These are phyloP conservation scores for Anguilla obscura DNA, from an alignment of 2,797 vertebrate species.

Conservation along the genomic window DNA sequence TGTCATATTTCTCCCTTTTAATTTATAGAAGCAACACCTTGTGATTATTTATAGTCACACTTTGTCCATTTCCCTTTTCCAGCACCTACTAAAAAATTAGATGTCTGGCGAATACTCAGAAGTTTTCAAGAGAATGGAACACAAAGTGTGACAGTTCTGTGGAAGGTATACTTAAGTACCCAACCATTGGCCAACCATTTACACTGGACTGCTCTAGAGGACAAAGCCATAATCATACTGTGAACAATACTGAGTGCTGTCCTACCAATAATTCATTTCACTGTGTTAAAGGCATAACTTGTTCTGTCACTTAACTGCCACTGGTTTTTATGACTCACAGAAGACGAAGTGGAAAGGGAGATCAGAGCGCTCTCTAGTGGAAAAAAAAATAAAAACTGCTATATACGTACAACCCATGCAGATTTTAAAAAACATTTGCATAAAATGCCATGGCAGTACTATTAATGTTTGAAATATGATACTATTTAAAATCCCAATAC, in stretches of 20 bases:
- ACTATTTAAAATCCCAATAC: background rate
- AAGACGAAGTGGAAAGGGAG: background rate
- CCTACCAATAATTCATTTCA: background rate
- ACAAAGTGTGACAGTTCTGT: constrained; percentile 71
- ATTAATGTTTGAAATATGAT: background rate
- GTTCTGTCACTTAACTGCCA: background rate
- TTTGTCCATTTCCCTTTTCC: constrained; percentile 7
- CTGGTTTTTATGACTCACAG: background rate
- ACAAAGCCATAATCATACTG: background rate
- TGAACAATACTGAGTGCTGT: background rate
- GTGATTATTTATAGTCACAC: background rate
- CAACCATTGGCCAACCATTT: background rate
- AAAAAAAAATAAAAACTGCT: background rate
- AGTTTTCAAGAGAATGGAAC: constrained; percentile 16
- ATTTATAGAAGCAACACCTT: background rate
- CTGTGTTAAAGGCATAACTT: background rate
- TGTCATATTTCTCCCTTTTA: background rate
- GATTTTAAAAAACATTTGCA: background rate
- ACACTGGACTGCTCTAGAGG: background rate
- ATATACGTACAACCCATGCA: background rate
- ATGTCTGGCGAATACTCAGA: constrained; percentile 72
- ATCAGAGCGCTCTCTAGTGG: constrained; percentile 25
- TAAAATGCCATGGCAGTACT: background rate
- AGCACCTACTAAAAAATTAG: constrained; percentile 71
- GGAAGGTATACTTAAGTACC: constrained; percentile 70